These are phyloP conservation scores for Cisticola juncidis DNA, from an alignment of 2,113 vertebrate species.

Conservation along the genomic window DNA sequence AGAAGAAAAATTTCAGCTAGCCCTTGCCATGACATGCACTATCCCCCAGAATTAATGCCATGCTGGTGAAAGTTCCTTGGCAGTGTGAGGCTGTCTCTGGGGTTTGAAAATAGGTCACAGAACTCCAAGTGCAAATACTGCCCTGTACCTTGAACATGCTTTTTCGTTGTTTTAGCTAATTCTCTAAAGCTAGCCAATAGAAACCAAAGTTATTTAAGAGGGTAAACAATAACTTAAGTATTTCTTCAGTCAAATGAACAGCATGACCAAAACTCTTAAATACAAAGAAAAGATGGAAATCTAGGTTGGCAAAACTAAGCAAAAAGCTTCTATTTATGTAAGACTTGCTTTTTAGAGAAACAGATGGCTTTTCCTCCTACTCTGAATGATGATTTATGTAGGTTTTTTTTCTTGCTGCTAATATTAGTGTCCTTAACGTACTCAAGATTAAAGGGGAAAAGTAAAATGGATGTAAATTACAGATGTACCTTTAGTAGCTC, in stretches of 20 bases:
- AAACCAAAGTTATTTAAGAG: not conserved
- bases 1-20: not conserved
- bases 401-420: not conserved
- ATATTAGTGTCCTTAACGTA: not conserved
- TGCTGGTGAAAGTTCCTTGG: not conserved
- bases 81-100: not conserved
- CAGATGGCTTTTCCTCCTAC: constrained; percentile 17
- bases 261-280: not conserved
- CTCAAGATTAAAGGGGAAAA: not conserved
- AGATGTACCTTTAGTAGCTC: not conserved
- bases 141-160: not conserved
- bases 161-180: not conserved
- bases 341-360: not conserved
- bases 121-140: not conserved
- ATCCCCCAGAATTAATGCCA: not conserved
- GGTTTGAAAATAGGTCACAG: not conserved
- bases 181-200: not conserved
- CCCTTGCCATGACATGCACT: not conserved
- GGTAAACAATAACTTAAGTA: not conserved
- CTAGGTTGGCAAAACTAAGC: not conserved
- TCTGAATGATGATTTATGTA: not conserved
- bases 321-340: not conserved
- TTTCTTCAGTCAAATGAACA: not conserved
- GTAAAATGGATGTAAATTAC: not conserved
- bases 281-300: not conserved